phyloP scores from a whole-genome alignment of 30 jellyfish, hydroid and myxozoan genomes.

The Aurelia aurita region DNA sequence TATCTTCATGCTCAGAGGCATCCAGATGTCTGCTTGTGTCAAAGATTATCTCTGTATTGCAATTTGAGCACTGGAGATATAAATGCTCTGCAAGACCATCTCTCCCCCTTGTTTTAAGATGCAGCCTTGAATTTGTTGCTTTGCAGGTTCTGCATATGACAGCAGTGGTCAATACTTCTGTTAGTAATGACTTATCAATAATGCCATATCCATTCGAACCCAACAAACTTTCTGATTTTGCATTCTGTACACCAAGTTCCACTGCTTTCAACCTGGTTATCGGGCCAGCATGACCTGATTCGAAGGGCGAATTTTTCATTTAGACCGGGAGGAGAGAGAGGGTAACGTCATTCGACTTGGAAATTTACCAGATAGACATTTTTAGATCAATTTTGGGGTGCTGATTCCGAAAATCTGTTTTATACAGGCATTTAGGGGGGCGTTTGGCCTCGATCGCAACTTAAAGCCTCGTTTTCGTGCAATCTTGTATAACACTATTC shows the following conservation, averaged over 20 bases:
- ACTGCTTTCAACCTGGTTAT: too few relatives aligned
- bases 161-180: background rate
- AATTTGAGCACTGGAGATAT: background rate
- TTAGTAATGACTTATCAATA: background rate
- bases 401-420: constrained; percentile 8
- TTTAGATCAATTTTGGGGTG: constrained; percentile 6
- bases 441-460: constrained; percentile 5
- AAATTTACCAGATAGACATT: constrained; percentile 2
- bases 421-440: constrained; percentile 2
- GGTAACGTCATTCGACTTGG: constrained; percentile 12
- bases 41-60: background rate
- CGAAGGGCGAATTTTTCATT: too few relatives aligned
- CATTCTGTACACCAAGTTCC: too few relatives aligned
- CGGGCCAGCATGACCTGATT: too few relatives aligned
- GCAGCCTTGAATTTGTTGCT: background rate
- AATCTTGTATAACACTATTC: background rate
- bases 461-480: constrained; percentile 5
- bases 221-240: too few relatives aligned
- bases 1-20: background rate
- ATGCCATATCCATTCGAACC: too few relatives aligned
- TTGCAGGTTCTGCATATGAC: background rate
- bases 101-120: background rate
- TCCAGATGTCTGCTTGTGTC: constrained; percentile 10
- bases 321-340: constrained; percentile 15
- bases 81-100: constrained; percentile 15